phyloP scores from a whole-genome alignment of 2,888 invertebrate species.

The Seladonia tumulorum region DNA sequence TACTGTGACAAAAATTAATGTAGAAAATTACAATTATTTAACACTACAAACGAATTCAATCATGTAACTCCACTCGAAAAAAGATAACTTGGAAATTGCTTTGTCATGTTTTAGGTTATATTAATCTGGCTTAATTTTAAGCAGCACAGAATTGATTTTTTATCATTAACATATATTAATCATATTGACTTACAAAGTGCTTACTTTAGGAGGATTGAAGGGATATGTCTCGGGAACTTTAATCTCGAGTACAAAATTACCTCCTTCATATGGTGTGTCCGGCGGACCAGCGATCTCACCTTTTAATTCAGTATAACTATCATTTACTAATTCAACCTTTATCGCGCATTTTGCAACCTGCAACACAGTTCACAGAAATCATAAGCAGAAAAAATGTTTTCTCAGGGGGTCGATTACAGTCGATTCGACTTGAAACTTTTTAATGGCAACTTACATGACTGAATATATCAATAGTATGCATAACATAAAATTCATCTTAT shows the following conservation, averaged over 20 bases:
- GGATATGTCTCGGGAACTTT: conserved; percentile 99
- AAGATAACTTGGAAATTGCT: conserved; percentile 45
- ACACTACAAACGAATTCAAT: not conserved
- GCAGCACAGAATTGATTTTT: conserved; percentile 16
- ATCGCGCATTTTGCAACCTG: conserved; percentile 95
- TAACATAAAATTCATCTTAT: conserved; percentile 40
- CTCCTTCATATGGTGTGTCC: conserved; percentile 99
- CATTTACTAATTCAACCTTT: conserved; percentile 95
- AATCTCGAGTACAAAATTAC: conserved; percentile 96
- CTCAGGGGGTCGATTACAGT: not conserved
- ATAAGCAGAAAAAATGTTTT: conserved; percentile 20
- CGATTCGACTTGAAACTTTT: conserved; percentile 5
- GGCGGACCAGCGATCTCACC: conserved; percentile 99
- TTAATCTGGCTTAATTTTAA: conserved; percentile 7
- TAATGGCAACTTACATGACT: conserved; percentile 21
- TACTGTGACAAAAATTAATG: not conserved
- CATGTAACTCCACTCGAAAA: not conserved
- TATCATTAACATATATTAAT: conserved; percentile 49
- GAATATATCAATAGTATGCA: conserved; percentile 43
- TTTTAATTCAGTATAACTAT: conserved; percentile 95
- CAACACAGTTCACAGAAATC: conserved; percentile 66
- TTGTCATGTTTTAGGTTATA: conserved; percentile 52
- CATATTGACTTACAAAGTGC: conserved; percentile 71
- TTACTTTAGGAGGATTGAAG: conserved; percentile 99
- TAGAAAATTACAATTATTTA: not conserved